phyloP scores from a whole-genome alignment of 2,113 vertebrate genomes.

The Sylvilagus bachmani region DNA sequence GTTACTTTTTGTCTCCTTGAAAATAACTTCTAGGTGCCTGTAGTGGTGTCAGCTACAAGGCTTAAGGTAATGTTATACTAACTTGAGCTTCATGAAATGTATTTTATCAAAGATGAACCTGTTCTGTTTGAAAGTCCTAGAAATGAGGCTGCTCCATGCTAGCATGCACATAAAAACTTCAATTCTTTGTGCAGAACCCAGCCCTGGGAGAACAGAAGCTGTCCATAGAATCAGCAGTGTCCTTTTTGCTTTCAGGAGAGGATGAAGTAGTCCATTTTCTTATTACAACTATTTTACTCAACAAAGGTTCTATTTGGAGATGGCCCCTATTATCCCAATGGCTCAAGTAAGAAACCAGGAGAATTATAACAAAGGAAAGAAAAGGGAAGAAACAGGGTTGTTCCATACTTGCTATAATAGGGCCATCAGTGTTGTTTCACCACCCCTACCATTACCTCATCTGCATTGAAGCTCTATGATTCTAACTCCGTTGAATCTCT shows the following conservation, averaged over 20 bases:
- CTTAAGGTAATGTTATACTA: neutral
- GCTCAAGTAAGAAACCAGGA: conserved; percentile 30
- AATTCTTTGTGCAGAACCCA: neutral
- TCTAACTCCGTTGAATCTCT: neutral
- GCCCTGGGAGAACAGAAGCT: conserved; percentile 21
- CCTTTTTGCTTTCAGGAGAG: conserved; percentile 58
- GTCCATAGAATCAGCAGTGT: conserved; percentile 32
- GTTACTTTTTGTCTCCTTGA: conserved; percentile 35
- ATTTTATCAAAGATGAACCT: conserved; percentile 50
- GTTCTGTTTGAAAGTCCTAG: conserved; percentile 15
- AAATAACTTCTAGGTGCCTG: conserved; percentile 39
- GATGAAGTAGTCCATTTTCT: conserved; percentile 62
- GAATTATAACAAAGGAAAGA: neutral
- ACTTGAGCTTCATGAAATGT: conserved; percentile 27
- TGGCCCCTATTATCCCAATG: conserved; percentile 34
- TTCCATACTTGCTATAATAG: neutral
- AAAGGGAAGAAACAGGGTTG: neutral
- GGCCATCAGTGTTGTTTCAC: neutral
- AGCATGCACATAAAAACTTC: neutral
- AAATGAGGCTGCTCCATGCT: neutral
- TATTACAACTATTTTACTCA: conserved; percentile 68
- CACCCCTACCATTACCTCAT: neutral
- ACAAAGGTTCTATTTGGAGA: conserved; percentile 54
- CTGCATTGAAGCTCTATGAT: neutral
- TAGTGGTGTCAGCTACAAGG: neutral